Evolutionary conservation across 2,888 invertebrate genomes (phyloP).

Genomic region (Fragum whitleyi): DNA sequence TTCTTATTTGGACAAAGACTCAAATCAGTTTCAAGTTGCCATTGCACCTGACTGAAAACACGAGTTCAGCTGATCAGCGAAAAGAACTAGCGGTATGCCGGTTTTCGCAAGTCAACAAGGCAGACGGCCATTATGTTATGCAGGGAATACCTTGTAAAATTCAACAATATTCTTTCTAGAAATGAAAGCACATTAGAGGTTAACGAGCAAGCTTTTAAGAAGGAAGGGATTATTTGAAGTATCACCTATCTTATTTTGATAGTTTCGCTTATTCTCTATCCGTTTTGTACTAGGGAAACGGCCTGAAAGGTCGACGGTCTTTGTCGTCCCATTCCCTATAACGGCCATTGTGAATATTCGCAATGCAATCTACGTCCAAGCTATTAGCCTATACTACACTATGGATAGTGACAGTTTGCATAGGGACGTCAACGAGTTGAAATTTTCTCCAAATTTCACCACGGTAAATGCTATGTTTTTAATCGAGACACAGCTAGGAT

Average conservation of each 20-base stretch:
- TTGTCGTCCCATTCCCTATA: slow-evolving; percentile 53
- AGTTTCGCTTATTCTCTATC: too few relatives aligned
- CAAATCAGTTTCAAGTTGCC: too few relatives aligned
- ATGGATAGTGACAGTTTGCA: slow-evolving; percentile 22
- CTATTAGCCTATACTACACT: slow-evolving; percentile 59
- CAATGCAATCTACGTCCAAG: slow-evolving; percentile 61
- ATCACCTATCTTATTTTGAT: not conserved
- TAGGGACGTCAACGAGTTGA: slow-evolving; percentile 65
- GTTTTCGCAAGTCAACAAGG: too few relatives aligned
- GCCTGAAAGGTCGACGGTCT: slow-evolving; percentile 25
- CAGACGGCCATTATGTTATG: slow-evolving; percentile 21
- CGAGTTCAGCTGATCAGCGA: too few relatives aligned
- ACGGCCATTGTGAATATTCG: slow-evolving; percentile 64
- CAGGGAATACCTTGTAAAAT: not conserved
- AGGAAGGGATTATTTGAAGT: too few relatives aligned
- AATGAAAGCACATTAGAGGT: too few relatives aligned
- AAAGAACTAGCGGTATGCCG: too few relatives aligned
- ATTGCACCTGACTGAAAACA: too few relatives aligned
- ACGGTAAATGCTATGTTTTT: slow-evolving; percentile 47
- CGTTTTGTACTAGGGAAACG: not conserved
- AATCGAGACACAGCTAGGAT: slow-evolving; percentile 55
- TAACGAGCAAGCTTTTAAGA: too few relatives aligned
- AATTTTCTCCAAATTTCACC: slow-evolving; percentile 56
- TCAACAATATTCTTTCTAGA: too few relatives aligned
- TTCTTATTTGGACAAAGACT: too few relatives aligned